phyloP scores from a whole-genome alignment of 30 jellyfish, hydroid and myxozoan species.

The Cassiopea xamachana region DNA sequence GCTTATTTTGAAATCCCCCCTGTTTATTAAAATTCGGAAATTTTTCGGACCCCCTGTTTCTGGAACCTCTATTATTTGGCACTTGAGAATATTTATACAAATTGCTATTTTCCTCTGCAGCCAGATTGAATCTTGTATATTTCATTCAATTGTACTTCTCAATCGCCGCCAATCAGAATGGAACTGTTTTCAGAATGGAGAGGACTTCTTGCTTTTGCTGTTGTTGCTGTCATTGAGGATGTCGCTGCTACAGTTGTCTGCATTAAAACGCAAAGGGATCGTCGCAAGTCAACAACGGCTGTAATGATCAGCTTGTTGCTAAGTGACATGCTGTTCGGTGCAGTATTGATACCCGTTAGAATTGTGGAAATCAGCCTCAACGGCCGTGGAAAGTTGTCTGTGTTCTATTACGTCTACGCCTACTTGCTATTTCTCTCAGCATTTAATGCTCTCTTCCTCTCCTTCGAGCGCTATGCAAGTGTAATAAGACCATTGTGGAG shows the following conservation, averaged over 20 bases:
- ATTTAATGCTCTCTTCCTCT: conserved; percentile 47
- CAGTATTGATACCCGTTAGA: conserved; percentile 47
- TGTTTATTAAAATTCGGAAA: no score
- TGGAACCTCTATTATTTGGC: no score
- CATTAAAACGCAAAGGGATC: conserved; percentile 31
- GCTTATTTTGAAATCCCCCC: no score
- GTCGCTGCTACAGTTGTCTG: conserved; percentile 24
- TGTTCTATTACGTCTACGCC: conserved; percentile 50
- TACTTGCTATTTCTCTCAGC: conserved; percentile 55
- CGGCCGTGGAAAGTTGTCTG: neutral
- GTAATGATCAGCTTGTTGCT: conserved; percentile 42
- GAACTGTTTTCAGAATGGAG: conserved; percentile 58
- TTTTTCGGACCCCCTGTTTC: no score
- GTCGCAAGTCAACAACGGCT: conserved; percentile 66
- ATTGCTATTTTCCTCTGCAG: no score
- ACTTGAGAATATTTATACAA: no score
- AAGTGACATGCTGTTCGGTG: conserved; percentile 61
- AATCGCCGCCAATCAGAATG: conserved; percentile 5
- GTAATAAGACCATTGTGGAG: conserved; percentile 67
- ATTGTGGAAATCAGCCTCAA: conserved; percentile 30
- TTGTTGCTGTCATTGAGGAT: conserved; percentile 19
- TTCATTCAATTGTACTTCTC: neutral
- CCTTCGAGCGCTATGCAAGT: conserved; percentile 71
- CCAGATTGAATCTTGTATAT: neutral
- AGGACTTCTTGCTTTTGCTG: conserved; percentile 49